These are phyloP conservation scores for Deroplatys truncata DNA, from an alignment of 2,888 invertebrate species.

Conservation along the genomic window DNA sequence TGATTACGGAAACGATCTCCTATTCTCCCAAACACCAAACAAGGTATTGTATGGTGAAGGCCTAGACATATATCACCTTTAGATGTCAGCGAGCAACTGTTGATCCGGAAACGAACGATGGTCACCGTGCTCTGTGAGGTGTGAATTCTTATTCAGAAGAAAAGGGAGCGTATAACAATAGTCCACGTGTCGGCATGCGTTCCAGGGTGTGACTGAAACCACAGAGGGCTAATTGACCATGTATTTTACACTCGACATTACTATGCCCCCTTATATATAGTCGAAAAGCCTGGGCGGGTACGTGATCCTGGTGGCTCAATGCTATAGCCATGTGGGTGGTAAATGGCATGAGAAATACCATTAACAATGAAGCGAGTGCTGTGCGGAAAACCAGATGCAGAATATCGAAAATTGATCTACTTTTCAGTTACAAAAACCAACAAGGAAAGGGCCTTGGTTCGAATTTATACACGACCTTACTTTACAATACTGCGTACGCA, in stretches of 20 bases:
- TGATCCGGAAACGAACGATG: not conserved
- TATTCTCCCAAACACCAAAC: not conserved
- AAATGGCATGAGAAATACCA: not conserved
- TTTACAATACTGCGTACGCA: too few species aligned
- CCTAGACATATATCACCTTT: not conserved
- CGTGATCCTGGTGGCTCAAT: not conserved
- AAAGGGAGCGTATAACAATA: not conserved
- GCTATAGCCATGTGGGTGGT: not conserved
- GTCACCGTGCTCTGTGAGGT: not conserved
- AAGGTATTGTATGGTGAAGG: not conserved
- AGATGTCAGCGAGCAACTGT: not conserved
- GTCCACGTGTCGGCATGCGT: not conserved
- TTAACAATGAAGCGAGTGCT: not conserved
- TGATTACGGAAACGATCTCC: not conserved
- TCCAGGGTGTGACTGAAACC: not conserved
- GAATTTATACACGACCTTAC: too few species aligned
- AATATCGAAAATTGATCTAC: not conserved
- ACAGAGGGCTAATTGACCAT: not conserved
- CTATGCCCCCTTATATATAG: not conserved
- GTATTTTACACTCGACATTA: not conserved
- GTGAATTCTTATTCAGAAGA: not conserved
- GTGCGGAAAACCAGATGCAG: not conserved
- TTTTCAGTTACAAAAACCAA: too few species aligned
- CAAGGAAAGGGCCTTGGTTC: too few species aligned
- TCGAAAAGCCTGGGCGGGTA: not conserved